Base-by-base conservation (phyloP, 1,140 invertebrate species). In the Conus betulinus region DNA sequence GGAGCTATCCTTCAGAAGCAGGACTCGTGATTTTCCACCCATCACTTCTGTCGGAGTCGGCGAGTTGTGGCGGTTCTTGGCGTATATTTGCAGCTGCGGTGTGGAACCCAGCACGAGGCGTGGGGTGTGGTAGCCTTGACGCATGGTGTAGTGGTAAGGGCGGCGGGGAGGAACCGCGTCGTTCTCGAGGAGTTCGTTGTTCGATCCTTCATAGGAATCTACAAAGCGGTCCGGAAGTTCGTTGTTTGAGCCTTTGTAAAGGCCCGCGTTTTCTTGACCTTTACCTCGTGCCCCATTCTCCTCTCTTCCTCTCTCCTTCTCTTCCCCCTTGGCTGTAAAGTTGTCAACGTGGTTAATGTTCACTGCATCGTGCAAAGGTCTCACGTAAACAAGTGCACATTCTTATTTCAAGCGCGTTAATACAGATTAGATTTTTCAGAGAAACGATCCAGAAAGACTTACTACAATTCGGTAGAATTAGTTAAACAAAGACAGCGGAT, bases 11-110 rank as follows among this genome's bases (percentile, higher is more conserved):
- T 71, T 71, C 67, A 71, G 67, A 71, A 20, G 67, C 67, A 71
- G 67, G 67, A 23, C 20, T 6, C 20, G 11, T 20, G 67, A 71
- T 6, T 13, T 71, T 71, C 17, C 60, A 20, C 60, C 60, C 17
- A 2, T 27, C 10, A 13, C 17, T 1, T 25, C 51, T 53, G 27
- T 13, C 17, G 79, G 51, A 27, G 10, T 53, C 51, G 53, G 6
- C 5, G 83, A 20, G 17, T 25, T 27, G 84, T 89, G 63, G 60
- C 84, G 60, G 51, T 86, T 86, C 60, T 86, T 74, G 67, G 84
- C 84, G 67, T 76, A 86, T 27, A 76, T 76, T 8, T 52, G 8
- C 63, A 86, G 51, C 17, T 86, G 67, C 17, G 84, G 63, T 1
- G 84, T 76, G 63, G 84, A 86, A 7, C 84, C 84, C 15, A 86